These are phyloP conservation scores for Drosophila gunungcola DNA, from an alignment of 1,140 invertebrate genomes.

Conservation along the genomic window DNA sequence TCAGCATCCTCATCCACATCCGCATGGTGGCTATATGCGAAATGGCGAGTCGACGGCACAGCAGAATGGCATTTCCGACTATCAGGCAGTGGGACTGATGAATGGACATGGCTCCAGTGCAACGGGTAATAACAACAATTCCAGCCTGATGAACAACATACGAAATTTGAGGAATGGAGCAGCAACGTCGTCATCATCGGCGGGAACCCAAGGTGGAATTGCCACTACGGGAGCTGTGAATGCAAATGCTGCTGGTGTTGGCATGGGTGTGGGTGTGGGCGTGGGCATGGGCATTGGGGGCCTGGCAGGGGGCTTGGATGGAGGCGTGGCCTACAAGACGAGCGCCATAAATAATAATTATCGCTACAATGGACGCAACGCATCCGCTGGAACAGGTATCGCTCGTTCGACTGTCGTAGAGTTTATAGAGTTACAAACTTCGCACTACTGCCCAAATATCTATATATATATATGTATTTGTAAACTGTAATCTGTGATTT, in stretches of 20 bases:
- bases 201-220: conserved; percentile 3
- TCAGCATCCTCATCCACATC: conserved; percentile 32
- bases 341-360: conserved; percentile 84
- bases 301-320: conserved; percentile 39
- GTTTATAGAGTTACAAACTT: conserved; percentile 30
- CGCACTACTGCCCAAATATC: conserved; percentile 13
- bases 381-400: conserved; percentile 81
- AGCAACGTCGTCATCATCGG: not conserved
- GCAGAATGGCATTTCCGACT: conserved; percentile 44
- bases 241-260: conserved; percentile 29
- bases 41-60: conserved; percentile 40
- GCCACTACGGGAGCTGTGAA: conserved; percentile 5
- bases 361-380: conserved; percentile 84
- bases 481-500: conserved; percentile 12
- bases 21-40: conserved; percentile 40
- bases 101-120: conserved; percentile 58
- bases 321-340: conserved; percentile 72
- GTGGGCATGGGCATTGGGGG: conserved; percentile 32
- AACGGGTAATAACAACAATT: conserved; percentile 36
- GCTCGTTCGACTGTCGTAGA: conserved; percentile 70
- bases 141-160: conserved; percentile 53
- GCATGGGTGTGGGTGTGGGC: conserved; percentile 13
- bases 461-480: not conserved
- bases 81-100: conserved; percentile 31
- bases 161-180: conserved; percentile 63